Conservation (phyloP, 2,888 invertebrate genomes). For the Cephus rjabovi region DNA sequence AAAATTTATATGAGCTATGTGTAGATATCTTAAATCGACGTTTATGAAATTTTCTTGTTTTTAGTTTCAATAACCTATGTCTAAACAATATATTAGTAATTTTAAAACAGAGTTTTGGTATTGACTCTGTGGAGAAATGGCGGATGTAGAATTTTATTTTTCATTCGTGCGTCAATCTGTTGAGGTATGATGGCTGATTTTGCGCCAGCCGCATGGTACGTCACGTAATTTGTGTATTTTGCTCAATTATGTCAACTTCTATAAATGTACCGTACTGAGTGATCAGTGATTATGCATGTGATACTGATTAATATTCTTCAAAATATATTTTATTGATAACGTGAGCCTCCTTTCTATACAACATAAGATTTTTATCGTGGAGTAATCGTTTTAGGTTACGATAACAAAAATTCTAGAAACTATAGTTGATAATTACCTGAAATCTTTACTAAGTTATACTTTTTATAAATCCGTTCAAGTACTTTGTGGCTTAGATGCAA, state of each 20-base stretch:
- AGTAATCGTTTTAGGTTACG: neutral
- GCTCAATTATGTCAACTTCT: slow-evolving; percentile 6
- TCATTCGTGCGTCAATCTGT: neutral
- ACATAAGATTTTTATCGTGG: neutral
- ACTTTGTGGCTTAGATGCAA: neutral
- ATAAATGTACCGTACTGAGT: slow-evolving; percentile 1
- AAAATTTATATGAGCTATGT: neutral
- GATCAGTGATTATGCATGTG: neutral
- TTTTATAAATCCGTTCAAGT: neutral
- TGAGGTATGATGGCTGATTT: slow-evolving; percentile 26
- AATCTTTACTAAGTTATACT: neutral
- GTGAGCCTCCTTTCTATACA: neutral
- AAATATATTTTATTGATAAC: neutral
- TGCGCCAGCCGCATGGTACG: slow-evolving; percentile 47
- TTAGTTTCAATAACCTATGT: neutral
- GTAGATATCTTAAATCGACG: neutral
- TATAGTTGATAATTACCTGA: neutral
- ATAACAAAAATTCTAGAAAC: neutral
- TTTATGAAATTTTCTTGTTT: neutral
- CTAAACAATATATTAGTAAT: neutral
- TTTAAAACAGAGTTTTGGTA: neutral
- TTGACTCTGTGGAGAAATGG: neutral
- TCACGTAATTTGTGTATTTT: slow-evolving; percentile 33
- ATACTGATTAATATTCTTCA: neutral
- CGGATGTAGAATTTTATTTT: neutral